These are phyloP conservation scores for Leptinotarsa haldemani DNA, from an alignment of 2,888 invertebrate genomes.

Conservation along the genomic window DNA sequence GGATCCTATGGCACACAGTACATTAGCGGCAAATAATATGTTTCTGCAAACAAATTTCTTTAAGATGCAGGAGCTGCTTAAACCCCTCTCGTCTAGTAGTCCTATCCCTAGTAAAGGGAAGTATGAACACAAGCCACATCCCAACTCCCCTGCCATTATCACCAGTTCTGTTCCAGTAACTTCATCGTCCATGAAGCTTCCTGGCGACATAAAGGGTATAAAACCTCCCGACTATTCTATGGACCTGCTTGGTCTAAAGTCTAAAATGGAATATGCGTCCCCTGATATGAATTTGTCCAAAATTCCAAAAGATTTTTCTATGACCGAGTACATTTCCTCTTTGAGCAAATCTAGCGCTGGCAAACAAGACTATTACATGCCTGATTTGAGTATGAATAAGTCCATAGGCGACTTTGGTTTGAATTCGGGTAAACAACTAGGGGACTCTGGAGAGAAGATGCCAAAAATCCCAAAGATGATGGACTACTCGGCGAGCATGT, in stretches of 20 bases:
- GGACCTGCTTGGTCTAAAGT: conserved; percentile 65
- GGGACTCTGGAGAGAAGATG: conserved; percentile 66
- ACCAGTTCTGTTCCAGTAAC: conserved; percentile 24
- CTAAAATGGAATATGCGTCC: conserved; percentile 66
- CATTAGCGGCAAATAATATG: conserved; percentile 82
- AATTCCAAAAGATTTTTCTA: conserved; percentile 58
- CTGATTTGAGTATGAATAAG: conserved; percentile 66
- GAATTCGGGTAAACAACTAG: conserved; percentile 55
- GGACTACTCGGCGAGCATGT: conserved; percentile 66
- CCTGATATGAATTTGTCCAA: conserved; percentile 64
- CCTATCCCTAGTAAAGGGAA: conserved; percentile 63
- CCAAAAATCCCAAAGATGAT: conserved; percentile 71
- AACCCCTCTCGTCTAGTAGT: conserved; percentile 72
- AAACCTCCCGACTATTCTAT: conserved; percentile 66
- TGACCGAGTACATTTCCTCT: conserved; percentile 56
- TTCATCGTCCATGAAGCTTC: conserved; percentile 59
- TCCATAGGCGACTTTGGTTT: conserved; percentile 55
- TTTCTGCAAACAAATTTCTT: conserved; percentile 75
- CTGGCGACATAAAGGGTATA: conserved; percentile 64
- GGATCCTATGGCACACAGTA: conserved; percentile 82
- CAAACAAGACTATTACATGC: conserved; percentile 58
- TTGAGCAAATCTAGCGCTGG: conserved; percentile 45
- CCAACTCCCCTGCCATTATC: conserved; percentile 31
- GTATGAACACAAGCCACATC: conserved; percentile 37
- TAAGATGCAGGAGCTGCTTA: conserved; percentile 77